Evolutionary conservation across 2,797 vertebrate species (phyloP), one percentile per base, ranked within the genome.

Genomic region (Serranus cabrilla): DNA sequence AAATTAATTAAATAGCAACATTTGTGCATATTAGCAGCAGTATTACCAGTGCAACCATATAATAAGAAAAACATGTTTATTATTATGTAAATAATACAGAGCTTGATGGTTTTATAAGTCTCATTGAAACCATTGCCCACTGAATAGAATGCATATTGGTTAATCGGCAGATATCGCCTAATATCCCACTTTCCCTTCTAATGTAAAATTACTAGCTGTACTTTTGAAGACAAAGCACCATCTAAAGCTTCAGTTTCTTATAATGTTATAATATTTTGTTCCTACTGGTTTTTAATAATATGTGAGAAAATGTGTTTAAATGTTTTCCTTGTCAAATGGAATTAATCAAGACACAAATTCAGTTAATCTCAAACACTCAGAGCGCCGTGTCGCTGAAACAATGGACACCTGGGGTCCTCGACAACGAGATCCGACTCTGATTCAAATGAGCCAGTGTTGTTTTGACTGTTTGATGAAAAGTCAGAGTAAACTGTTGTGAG

Each of bases 381-480:
- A 46, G 11, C 39, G 11, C 20, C 43, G 5, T 5, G 43, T 27
- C 20, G 6, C 16, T 57, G 49, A 57, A 47, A 70, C 62, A 43
- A 23, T 16, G 56, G 71, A 65, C 60, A 60, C 51, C 31, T 49
- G 42, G 54, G 21, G 17, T 25, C 68, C 46, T 45, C 9, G 25
- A 52, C 27, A 17, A 62, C 20, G 42, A 71, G 58, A 85, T 54
- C 42, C 2, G 16, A 56, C 25, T 47, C 17, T 21, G 54, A 77
- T 61, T 83, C 61, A 70, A 23, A 83, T 60, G 55, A 85, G 6
- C 5, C 7, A 0, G 21, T n/a, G 21, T 45, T 81, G 71, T 81
- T 90, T 89, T 80, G 78, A 78, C 76, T 68, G 16, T 58, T 57
- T 50, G 31, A 49, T 21, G 47, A 2, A 4, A 46, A 37, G 34